Conservation (phyloP, 2,797 vertebrate species). For the Lutjanus argentimaculatus region DNA sequence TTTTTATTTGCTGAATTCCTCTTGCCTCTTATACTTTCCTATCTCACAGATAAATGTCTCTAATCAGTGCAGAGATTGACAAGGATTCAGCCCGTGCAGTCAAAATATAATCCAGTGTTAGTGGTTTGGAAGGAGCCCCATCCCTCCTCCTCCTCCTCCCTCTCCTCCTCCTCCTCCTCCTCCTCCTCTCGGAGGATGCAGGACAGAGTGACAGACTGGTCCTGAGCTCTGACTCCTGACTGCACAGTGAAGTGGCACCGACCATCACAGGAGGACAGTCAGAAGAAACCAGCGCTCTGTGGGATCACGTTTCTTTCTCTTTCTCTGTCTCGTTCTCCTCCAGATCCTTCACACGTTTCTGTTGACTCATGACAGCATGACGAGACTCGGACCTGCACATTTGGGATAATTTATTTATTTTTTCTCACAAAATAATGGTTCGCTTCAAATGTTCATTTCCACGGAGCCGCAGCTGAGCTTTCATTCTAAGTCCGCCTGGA, state of each 20-base stretch:
- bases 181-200: constrained; percentile 63
- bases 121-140: not conserved
- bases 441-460: constrained; percentile 64
- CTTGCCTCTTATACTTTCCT: not conserved
- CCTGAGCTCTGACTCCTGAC: constrained; percentile 58
- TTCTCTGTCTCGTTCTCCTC: not conserved
- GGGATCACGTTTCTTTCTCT: constrained; percentile 11
- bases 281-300: constrained; percentile 1
- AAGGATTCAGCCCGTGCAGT: not conserved
- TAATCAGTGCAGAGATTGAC: too few species aligned
- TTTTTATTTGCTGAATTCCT: not conserved
- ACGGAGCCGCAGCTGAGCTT: constrained; percentile 75
- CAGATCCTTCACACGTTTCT: not conserved
- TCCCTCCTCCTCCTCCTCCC: not conserved
- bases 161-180: not conserved
- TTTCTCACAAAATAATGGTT: constrained; percentile 60
- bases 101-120: not conserved
- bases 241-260: constrained; percentile 29
- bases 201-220: constrained; percentile 44
- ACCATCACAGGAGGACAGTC: constrained; percentile 31
- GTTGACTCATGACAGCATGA: constrained; percentile 32
- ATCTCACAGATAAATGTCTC: not conserved
- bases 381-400: constrained; percentile 22
- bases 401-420: constrained; percentile 48
- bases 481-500: constrained; percentile 51